Conservation (phyloP, 2,888 invertebrate species). For the Drosophila greeni region DNA sequence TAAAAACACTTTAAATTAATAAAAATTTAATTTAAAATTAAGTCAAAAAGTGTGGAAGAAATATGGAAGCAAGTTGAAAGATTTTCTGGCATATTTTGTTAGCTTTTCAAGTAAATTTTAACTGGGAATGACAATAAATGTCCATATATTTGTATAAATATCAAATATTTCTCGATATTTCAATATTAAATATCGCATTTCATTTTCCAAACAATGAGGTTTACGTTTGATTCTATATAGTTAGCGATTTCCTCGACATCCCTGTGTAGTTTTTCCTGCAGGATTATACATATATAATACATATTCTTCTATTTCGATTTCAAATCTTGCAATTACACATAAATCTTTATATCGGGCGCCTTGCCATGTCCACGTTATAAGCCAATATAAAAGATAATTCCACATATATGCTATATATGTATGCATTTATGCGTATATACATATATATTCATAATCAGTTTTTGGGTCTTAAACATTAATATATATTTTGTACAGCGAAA, state of each 20-base stretch:
- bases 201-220: background rate
- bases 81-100: background rate
- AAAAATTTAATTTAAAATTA: background rate
- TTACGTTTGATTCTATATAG: too few species aligned
- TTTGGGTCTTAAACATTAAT: slow-evolving; percentile 32
- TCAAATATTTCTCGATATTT: background rate
- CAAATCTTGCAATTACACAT: background rate
- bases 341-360: background rate
- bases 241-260: background rate
- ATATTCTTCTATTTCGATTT: slow-evolving; percentile 5
- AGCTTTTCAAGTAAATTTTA: background rate
- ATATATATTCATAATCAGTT: slow-evolving; percentile 29
- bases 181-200: background rate
- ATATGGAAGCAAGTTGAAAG: background rate
- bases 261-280: background rate
- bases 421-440: background rate
- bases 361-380: background rate
- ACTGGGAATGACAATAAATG: background rate
- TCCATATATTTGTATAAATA: background rate
- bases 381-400: background rate
- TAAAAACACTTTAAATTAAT: background rate
- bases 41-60: background rate
- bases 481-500: slow-evolving; percentile 55
- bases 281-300: background rate
- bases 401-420: background rate